These are phyloP conservation scores for Hyposmocoma kahamanoa DNA, from an alignment of 1,140 invertebrate species.

Conservation along the genomic window DNA sequence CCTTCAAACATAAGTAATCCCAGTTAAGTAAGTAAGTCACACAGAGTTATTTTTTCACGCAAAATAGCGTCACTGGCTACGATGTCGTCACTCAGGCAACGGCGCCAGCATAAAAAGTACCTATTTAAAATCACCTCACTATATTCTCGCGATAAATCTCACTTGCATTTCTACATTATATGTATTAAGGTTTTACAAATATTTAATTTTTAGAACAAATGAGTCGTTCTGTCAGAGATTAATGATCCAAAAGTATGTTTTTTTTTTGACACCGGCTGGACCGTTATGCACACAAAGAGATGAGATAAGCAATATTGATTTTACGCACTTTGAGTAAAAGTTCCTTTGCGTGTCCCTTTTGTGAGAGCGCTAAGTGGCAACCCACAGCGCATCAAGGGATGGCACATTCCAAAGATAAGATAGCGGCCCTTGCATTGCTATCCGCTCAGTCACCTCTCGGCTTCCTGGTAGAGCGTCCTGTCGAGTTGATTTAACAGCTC, in stretches of 20 bases:
- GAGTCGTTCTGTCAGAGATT: constrained; percentile 26
- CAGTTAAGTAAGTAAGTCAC: no score
- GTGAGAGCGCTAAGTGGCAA: constrained; percentile 47
- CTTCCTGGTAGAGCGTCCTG: background rate
- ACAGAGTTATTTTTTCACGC: background rate
- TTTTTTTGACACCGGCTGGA: constrained; percentile 22
- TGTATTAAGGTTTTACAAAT: constrained; percentile 18
- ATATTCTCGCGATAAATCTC: constrained; percentile 21
- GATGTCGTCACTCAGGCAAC: background rate
- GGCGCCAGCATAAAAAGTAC: constrained; percentile 19
- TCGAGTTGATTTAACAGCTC: background rate
- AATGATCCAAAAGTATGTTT: constrained; percentile 28
- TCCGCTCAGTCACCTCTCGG: constrained; percentile 39
- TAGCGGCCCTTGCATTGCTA: constrained; percentile 44
- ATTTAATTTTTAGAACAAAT: constrained; percentile 22
- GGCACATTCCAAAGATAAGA: constrained; percentile 64
- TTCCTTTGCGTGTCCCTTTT: constrained; percentile 38
- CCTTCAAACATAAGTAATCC: no score
- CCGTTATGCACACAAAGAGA: constrained; percentile 41
- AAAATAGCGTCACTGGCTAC: background rate
- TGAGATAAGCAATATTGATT: constrained; percentile 50
- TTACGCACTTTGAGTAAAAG: constrained; percentile 42
- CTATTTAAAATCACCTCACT: constrained; percentile 17
- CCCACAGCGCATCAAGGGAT: constrained; percentile 44
- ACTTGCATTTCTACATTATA: constrained; percentile 22